These are phyloP conservation scores for Cyprinodon variegatus DNA, from an alignment of 2,113 vertebrate species.

Conservation along the genomic window DNA sequence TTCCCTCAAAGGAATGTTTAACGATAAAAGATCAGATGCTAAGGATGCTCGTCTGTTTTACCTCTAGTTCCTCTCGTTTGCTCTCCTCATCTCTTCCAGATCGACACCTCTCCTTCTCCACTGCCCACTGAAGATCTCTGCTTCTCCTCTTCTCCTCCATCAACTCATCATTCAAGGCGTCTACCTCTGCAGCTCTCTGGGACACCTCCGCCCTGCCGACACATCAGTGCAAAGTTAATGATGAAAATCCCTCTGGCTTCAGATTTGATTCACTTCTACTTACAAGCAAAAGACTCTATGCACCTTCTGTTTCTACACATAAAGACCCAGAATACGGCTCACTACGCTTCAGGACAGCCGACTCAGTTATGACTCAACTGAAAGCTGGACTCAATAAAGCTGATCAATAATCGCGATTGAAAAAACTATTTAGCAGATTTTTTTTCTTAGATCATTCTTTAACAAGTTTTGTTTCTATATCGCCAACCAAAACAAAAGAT, in stretches of 20 bases:
- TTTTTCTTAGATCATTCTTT: no score
- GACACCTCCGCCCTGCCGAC: constrained; percentile 85
- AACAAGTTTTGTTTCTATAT: no score
- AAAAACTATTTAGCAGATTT: no score
- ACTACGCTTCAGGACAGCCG: no score
- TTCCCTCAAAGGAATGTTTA: not conserved
- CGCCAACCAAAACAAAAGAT: no score
- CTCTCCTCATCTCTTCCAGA: constrained; percentile 80
- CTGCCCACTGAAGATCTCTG: constrained; percentile 89
- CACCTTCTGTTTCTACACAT: no score
- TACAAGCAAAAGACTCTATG: no score
- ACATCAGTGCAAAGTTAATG: not conserved
- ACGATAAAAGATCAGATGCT: not conserved
- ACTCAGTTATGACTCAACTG: no score
- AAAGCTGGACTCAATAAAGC: no score
- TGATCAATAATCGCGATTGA: no score
- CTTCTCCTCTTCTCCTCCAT: constrained; percentile 84
- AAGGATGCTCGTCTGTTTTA: constrained; percentile 52
- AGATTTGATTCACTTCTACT: not conserved
- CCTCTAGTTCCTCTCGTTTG: constrained; percentile 90
- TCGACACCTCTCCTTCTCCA: constrained; percentile 89
- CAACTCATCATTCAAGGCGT: constrained; percentile 85
- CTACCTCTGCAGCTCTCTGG: constrained; percentile 86
- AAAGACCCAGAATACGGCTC: no score
- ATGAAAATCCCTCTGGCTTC: not conserved